These are phyloP conservation scores for Cynopterus brachyotis DNA, from an alignment of 2,113 vertebrate species.

Conservation along the genomic window DNA sequence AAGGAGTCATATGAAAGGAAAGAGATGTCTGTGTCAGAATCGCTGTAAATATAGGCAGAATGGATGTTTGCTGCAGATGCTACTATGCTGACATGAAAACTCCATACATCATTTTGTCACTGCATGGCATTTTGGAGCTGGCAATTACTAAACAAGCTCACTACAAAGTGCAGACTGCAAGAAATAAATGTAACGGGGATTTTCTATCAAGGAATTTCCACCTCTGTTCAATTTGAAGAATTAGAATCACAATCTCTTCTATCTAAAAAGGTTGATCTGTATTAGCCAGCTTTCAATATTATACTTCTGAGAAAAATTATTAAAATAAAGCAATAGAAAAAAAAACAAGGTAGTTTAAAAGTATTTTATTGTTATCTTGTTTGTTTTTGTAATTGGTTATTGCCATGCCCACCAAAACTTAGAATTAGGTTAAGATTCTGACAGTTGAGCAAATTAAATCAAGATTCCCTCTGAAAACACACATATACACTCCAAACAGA, in stretches of 20 bases:
- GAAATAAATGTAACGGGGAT: slow-evolving; percentile 55
- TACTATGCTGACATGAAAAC: neutral
- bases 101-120: slow-evolving; percentile 28
- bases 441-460: neutral
- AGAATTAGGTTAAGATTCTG: slow-evolving; percentile 27
- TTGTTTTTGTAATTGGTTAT: slow-evolving; percentile 43
- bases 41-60: neutral
- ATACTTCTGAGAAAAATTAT: slow-evolving; percentile 73
- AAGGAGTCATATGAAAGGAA: neutral
- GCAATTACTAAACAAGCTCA: slow-evolving; percentile 42
- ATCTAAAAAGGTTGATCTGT: neutral
- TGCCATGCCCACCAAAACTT: slow-evolving; percentile 65
- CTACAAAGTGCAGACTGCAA: slow-evolving; percentile 17
- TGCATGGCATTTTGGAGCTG: neutral
- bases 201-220: slow-evolving; percentile 70
- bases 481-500: neutral
- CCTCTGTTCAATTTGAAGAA: slow-evolving; percentile 50
- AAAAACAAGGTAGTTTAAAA: slow-evolving; percentile 66
- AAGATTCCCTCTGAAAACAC: slow-evolving; percentile 18
- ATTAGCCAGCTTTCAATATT: slow-evolving; percentile 65
- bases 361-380: neutral
- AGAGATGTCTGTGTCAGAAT: neutral
- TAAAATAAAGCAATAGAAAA: slow-evolving; percentile 71
- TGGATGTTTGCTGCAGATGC: neutral
- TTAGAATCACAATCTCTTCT: slow-evolving; percentile 8